A percentile compares a stretch with the other conserved stretches of the same genome.
Evolutionary conservation across 2,888 invertebrate species (phyloP).

Genomic region (Xestia c-nigrum): DNA sequence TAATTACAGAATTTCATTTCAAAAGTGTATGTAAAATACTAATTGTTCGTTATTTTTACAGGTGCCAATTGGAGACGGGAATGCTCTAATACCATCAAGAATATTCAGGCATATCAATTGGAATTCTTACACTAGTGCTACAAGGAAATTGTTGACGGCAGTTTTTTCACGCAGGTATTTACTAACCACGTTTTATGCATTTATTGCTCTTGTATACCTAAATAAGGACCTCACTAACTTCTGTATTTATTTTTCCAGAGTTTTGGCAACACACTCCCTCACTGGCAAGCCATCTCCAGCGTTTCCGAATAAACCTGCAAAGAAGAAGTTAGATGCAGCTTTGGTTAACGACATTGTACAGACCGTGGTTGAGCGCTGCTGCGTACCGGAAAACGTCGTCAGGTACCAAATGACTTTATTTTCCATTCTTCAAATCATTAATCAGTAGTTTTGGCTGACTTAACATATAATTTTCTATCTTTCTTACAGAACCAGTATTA

Average conservation of each 20-base stretch:
- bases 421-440: neutral
- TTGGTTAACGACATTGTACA: too few relatives aligned
- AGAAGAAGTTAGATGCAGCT: too few relatives aligned
- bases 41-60: slow-evolving; percentile 41
- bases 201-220: neutral
- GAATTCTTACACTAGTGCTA: slow-evolving; percentile 87
- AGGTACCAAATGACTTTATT: slow-evolving; percentile 66
- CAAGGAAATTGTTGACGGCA: slow-evolving; percentile 86
- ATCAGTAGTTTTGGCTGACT: neutral
- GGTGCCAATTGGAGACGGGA: slow-evolving; percentile 76
- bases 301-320: too few relatives aligned
- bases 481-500: slow-evolving; percentile 87
- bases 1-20: neutral
- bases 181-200: too few relatives aligned
- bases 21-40: neutral
- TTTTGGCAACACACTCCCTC: slow-evolving; percentile 89
- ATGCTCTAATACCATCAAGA: slow-evolving; percentile 72
- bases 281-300: slow-evolving; percentile 82
- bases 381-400: slow-evolving; percentile 76
- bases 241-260: slow-evolving; percentile 70
- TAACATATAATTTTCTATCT: neutral
- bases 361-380: slow-evolving; percentile 83
- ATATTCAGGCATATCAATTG: slow-evolving; percentile 86
- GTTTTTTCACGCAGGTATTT: slow-evolving; percentile 84
- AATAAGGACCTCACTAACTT: neutral